Evolutionary conservation across 2,888 invertebrate species (phyloP).

Genomic region (Epistrophe grossulariae): DNA sequence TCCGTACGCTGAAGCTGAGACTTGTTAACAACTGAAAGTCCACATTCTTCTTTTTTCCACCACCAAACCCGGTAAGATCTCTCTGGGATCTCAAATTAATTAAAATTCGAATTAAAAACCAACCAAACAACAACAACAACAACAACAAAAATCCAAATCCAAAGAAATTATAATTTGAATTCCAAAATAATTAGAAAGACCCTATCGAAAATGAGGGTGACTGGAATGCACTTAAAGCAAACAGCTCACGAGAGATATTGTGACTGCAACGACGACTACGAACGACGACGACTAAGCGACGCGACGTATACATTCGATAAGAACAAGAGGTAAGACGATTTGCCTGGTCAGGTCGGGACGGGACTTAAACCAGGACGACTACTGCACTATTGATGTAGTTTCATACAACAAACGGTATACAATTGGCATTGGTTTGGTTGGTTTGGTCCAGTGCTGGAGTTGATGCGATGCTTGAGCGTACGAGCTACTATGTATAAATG

Average conservation of each 20-base stretch:
- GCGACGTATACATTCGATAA: slow-evolving; percentile 55
- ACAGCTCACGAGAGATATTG: slow-evolving; percentile 67
- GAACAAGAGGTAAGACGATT: slow-evolving; percentile 27
- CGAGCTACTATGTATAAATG: slow-evolving; percentile 23
- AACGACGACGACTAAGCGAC: slow-evolving; percentile 32
- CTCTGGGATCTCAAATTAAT: slow-evolving; percentile 68
- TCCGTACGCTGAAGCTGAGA: neutral
- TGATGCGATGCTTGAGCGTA: slow-evolving; percentile 19
- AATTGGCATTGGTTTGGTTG: slow-evolving; percentile 53
- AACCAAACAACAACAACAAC: neutral
- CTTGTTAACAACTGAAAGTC: neutral
- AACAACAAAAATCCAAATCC: slow-evolving; percentile 12
- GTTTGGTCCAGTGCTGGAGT: neutral
- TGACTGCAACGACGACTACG: slow-evolving; percentile 23
- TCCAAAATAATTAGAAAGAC: slow-evolving; percentile 73
- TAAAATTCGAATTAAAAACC: slow-evolving; percentile 57
- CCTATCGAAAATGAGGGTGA: slow-evolving; percentile 73
- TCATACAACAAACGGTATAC: slow-evolving; percentile 60
- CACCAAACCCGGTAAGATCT: slow-evolving; percentile 41
- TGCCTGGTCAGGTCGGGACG: neutral
- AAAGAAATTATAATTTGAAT: slow-evolving; percentile 69
- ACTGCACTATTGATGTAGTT: slow-evolving; percentile 26
- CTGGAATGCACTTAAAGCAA: slow-evolving; percentile 74
- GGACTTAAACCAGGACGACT: slow-evolving; percentile 15
- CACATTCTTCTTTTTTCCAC: neutral